Conservation (phyloP, 2,113 vertebrate genomes). For the Nanorana parkeri region DNA sequence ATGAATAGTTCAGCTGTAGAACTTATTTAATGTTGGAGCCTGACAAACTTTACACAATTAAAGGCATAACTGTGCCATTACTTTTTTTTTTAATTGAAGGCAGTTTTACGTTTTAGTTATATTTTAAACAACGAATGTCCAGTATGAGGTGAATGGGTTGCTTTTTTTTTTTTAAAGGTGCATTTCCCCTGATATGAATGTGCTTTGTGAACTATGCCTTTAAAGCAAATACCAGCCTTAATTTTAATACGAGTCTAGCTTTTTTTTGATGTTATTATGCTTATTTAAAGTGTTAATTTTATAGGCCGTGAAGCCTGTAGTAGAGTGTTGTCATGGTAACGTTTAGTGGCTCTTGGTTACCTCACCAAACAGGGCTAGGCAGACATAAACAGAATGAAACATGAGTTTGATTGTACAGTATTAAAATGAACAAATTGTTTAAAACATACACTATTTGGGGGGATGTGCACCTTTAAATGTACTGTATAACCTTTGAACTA, state of each 20-base stretch:
- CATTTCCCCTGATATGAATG: constrained; percentile 11
- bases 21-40: not conserved
- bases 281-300: too few species aligned
- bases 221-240: constrained; percentile 2
- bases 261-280: too few species aligned
- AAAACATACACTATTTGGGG: not conserved
- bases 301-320: not conserved
- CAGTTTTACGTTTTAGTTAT: not conserved
- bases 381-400: not conserved
- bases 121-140: constrained; percentile 6
- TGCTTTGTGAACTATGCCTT: not conserved
- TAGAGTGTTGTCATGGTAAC: not conserved
- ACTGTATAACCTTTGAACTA: not conserved
- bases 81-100: not conserved
- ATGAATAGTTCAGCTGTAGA: too few species aligned
- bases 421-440: not conserved
- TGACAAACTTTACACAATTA: not conserved
- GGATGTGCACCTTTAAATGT: constrained; percentile 4
- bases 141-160: not conserved
- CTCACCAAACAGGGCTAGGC: not conserved
- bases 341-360: not conserved
- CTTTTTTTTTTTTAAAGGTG: not conserved
- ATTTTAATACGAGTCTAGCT: not conserved
- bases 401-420: not conserved
- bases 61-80: not conserved